phyloP scores from a whole-genome alignment of 2,888 invertebrate genomes.

The Mayetiola destructor region DNA sequence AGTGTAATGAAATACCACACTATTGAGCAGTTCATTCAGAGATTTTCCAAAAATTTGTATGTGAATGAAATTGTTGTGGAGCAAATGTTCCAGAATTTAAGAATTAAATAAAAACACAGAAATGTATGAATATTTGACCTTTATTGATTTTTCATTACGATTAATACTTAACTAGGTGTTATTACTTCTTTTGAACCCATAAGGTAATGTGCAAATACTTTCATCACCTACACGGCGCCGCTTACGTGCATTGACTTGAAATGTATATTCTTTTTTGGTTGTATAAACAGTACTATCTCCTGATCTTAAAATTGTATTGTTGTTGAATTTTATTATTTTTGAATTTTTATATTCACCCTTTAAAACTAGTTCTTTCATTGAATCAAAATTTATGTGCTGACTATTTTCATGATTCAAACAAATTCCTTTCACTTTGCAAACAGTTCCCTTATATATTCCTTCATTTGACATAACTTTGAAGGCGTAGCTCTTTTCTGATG shows the following conservation, averaged over 20 bases:
- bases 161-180: neutral
- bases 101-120: neutral
- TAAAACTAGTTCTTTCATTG: neutral
- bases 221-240: neutral
- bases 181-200: neutral
- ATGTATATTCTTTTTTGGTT: neutral
- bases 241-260: neutral
- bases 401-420: neutral
- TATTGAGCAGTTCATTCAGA: neutral
- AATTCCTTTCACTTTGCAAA: conserved; percentile 2
- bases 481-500: neutral
- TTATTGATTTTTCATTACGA: neutral
- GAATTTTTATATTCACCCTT: neutral
- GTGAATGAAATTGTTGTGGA: neutral
- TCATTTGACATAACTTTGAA: neutral
- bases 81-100: neutral
- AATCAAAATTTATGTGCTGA: neutral
- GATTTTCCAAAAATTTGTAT: neutral
- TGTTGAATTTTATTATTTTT: neutral
- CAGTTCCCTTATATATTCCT: neutral
- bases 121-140: neutral
- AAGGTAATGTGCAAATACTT: neutral
- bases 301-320: neutral
- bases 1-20: neutral
- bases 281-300: neutral